Conservation (phyloP, 1,140 invertebrate species). For the Lepidurus packardi region DNA sequence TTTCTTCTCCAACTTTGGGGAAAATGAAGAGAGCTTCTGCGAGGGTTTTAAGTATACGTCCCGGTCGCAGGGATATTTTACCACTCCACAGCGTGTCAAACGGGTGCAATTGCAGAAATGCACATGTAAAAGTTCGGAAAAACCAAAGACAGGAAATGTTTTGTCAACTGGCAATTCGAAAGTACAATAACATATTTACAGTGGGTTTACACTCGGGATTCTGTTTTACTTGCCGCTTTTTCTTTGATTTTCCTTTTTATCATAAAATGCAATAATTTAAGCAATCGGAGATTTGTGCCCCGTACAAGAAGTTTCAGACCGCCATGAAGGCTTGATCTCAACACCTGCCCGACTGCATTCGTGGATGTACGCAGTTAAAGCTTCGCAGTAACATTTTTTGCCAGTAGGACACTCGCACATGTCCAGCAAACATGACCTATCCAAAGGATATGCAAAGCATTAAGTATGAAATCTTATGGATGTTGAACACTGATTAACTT, state of each 20-base stretch:
- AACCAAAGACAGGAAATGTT: not conserved
- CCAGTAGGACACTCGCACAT: conserved; percentile 81
- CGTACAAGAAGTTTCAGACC: conserved; percentile 58
- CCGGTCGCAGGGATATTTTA: not conserved
- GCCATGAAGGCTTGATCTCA: conserved; percentile 47
- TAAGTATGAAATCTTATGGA: not conserved
- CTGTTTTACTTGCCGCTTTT: not conserved
- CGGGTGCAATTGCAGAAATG: not conserved
- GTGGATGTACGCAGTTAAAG: conserved; percentile 77
- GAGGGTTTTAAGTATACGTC: not conserved
- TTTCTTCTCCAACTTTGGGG: not conserved
- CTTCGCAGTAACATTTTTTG: conserved; percentile 76
- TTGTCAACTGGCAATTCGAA: conserved; percentile 10
- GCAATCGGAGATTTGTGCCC: conserved; percentile 11
- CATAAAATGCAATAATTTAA: not conserved
- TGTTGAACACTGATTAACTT: conserved; percentile 37
- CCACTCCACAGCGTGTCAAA: not conserved
- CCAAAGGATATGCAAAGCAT: not conserved
- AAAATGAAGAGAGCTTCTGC: conserved; percentile 10
- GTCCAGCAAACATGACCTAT: conserved; percentile 73
- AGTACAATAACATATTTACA: conserved; percentile 4
- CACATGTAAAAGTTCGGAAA: not conserved
- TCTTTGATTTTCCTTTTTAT: not conserved
- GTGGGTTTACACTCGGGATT: not conserved
- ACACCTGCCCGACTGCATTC: conserved; percentile 70